These are phyloP conservation scores for Poecile montanus DNA, from an alignment of 2,797 vertebrate species.

Conservation along the genomic window DNA sequence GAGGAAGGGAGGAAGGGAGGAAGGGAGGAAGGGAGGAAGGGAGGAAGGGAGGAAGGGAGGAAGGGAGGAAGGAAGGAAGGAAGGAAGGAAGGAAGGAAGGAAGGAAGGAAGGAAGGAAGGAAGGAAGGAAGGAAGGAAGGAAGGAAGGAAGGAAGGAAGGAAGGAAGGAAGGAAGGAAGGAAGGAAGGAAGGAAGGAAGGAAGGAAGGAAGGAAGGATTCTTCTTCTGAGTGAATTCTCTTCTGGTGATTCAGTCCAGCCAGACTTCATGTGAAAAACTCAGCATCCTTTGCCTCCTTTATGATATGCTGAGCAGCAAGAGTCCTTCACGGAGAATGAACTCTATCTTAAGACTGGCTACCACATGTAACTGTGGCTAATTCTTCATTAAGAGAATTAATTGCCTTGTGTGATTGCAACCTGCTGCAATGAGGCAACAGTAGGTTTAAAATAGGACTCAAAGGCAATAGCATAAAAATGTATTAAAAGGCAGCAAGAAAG, in stretches of 20 bases:
- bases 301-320: not conserved
- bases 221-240: not conserved
- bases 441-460: not conserved
- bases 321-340: not conserved
- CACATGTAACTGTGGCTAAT: not conserved
- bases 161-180: not conserved
- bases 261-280: constrained; percentile 20
- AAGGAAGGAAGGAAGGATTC: not conserved
- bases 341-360: not conserved
- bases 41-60: too few species aligned
- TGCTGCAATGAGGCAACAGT: not conserved
- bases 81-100: not conserved
- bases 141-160: not conserved
- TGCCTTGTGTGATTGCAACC: not conserved
- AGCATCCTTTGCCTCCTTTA: not conserved
- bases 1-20: too few species aligned
- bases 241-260: not conserved
- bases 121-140: not conserved
- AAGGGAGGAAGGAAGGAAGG: too few species aligned
- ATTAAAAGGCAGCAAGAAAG: not conserved
- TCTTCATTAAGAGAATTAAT: constrained; percentile 13
- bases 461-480: not conserved
- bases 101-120: not conserved
- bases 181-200: not conserved
- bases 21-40: too few species aligned